Conservation (phyloP, 2,113 vertebrate genomes). For the Corythornis vintsioides region DNA sequence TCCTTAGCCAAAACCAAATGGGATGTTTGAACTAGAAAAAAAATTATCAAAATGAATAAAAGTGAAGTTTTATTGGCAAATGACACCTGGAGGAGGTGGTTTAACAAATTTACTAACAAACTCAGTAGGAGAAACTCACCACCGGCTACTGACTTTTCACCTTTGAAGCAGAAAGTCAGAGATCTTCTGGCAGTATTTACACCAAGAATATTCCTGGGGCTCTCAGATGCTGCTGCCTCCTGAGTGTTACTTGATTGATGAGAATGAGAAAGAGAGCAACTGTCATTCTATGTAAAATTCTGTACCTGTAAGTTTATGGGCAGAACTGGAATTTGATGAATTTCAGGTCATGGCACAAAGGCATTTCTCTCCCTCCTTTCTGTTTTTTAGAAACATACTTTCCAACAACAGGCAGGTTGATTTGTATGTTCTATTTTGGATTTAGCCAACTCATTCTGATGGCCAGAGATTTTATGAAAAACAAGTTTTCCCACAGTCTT, state of each 20-base stretch:
- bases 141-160: neutral
- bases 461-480: slow-evolving; percentile 8
- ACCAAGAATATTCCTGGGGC: neutral
- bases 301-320: neutral
- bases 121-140: neutral
- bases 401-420: neutral
- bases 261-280: neutral
- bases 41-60: neutral
- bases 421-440: neutral
- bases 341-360: slow-evolving; percentile 8
- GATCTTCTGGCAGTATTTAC: neutral
- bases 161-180: neutral
- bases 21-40: neutral
- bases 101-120: neutral
- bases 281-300: neutral
- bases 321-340: slow-evolving; percentile 1
- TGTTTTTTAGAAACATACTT: neutral
- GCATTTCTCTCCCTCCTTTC: neutral
- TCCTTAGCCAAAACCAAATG: neutral
- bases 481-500: neutral
- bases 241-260: neutral
- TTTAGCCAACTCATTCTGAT: neutral
- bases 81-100: neutral
- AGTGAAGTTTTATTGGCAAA: neutral
- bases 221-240: neutral